Base-by-base conservation (phyloP, 2,113 vertebrate species). In the Campylorhamphus procurvoides region DNA sequence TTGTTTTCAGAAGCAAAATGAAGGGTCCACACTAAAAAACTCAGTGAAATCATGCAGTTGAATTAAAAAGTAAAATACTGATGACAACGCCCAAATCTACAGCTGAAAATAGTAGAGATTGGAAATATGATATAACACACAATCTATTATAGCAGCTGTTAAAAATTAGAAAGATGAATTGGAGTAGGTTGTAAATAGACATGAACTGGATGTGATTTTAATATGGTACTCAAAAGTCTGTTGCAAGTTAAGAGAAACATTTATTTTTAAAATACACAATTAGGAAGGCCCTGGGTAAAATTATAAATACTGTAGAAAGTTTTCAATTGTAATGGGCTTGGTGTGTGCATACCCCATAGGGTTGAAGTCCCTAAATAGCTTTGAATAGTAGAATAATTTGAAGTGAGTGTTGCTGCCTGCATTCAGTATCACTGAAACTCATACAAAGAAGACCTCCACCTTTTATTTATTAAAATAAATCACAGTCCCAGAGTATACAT, bases 1-100 rank as follows among this genome's bases (percentile, higher is more conserved):
- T 83, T 73, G 18, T 62, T 92, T 93, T 85, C 42, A 62, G 62
- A 80, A 68, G 31, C 78, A 90, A 93, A 87, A 79, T 87, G 79
- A 88, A 93, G 59, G 35, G 55, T 93, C 60, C 14, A 59, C n/a
- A 52, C 62, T 50, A 76, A 91, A 74, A 91, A 96, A 90, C 37
- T 76, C n/a, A 69, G 39, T 85, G 12, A 89, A 77, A 56, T 37
- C 12, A 52, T 50, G 58, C 12, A 58, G 71, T 22, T 87, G 29
- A 85, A 82, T 62, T 84, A 59, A 92, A 83, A 90, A 90, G 23
- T 64, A 39, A 91, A 95, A 89, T 72, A 62, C 7, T 84, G 46
- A 64, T 89, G 35, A 56, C 15, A 79, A 17, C 63, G 20, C 17
- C 29, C 6, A 53, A 18, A 15, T 86, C 27, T 59, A 29, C 23